Percentiles rank a stretch among this genome's conserved stretches.
phyloP scores from a whole-genome alignment of 2,888 invertebrate genomes.

The Petrolisthes cinctipes region DNA sequence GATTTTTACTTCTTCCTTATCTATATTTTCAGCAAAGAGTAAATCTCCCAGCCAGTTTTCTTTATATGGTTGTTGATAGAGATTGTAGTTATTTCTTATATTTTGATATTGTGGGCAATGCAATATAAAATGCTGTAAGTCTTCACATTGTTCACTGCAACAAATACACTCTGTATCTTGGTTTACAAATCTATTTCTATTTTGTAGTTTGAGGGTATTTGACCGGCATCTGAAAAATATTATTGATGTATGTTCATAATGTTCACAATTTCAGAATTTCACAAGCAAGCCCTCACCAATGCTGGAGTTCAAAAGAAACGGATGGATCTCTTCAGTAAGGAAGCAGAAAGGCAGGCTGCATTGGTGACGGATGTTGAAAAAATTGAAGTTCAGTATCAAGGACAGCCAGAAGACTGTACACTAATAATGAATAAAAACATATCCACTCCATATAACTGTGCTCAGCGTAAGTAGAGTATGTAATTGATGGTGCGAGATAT shows the following conservation, averaged over 20 bases:
- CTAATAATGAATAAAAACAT: constrained; percentile 90
- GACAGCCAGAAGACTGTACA: constrained; percentile 80
- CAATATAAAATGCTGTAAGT: no score
- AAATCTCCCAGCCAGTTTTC: no score
- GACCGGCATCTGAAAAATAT: not conserved
- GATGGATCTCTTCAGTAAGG: constrained; percentile 78
- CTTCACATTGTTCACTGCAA: no score
- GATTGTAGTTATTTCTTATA: no score
- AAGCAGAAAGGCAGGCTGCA: constrained; percentile 81
- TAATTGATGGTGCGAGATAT: no score
- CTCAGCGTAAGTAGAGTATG: constrained; percentile 78
- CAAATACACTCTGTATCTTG: no score
- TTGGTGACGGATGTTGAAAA: constrained; percentile 89
- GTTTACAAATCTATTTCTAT: no score
- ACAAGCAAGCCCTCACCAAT: constrained; percentile 66
- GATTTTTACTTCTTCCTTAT: no score
- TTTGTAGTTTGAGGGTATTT: no score
- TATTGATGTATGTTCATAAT: not conserved
- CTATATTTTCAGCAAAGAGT: no score
- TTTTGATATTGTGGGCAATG: no score
- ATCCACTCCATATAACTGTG: constrained; percentile 93
- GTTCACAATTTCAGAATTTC: constrained; percentile 30
- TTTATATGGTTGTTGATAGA: no score
- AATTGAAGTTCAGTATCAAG: constrained; percentile 85
- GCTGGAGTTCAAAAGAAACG: constrained; percentile 60